Evolutionary conservation across 2,888 invertebrate species (phyloP).

Genomic region (Pammene fasciana): DNA sequence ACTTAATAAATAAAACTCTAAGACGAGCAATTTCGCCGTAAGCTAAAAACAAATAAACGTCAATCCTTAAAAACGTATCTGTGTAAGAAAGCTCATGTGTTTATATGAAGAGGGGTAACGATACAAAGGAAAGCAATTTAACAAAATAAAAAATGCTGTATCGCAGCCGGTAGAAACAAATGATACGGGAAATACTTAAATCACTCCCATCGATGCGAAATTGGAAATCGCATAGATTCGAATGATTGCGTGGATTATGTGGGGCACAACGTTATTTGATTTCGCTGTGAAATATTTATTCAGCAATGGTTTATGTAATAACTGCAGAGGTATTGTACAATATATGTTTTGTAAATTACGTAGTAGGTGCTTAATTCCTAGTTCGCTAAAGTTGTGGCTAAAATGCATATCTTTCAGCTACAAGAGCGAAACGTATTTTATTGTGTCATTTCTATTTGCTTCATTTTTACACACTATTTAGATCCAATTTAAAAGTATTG

Average conservation of each 20-base stretch:
- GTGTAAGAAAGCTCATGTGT: constrained; percentile 68
- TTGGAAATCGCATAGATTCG: constrained; percentile 58
- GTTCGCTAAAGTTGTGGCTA: too few relatives aligned
- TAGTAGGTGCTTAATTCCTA: neutral
- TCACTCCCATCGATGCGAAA: constrained; percentile 76
- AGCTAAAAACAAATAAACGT: constrained; percentile 79
- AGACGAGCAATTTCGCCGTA: constrained; percentile 72
- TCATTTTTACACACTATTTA: too few relatives aligned
- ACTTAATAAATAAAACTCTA: constrained; percentile 46
- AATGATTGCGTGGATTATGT: constrained; percentile 38
- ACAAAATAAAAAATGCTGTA: constrained; percentile 79
- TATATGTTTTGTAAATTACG: neutral
- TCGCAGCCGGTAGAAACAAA: constrained; percentile 76
- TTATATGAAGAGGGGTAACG: constrained; percentile 67
- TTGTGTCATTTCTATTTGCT: too few relatives aligned
- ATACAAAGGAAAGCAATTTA: constrained; percentile 81
- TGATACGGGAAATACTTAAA: constrained; percentile 82
- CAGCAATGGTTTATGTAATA: neutral
- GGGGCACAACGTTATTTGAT: constrained; percentile 25
- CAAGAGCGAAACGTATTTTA: too few relatives aligned
- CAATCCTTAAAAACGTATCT: constrained; percentile 79
- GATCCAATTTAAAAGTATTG: too few relatives aligned
- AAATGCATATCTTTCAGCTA: too few relatives aligned
- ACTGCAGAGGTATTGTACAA: too few relatives aligned
- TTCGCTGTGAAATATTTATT: constrained; percentile 17